Conservation (phyloP, 2,113 vertebrate genomes). For the Albula glossodonta region DNA sequence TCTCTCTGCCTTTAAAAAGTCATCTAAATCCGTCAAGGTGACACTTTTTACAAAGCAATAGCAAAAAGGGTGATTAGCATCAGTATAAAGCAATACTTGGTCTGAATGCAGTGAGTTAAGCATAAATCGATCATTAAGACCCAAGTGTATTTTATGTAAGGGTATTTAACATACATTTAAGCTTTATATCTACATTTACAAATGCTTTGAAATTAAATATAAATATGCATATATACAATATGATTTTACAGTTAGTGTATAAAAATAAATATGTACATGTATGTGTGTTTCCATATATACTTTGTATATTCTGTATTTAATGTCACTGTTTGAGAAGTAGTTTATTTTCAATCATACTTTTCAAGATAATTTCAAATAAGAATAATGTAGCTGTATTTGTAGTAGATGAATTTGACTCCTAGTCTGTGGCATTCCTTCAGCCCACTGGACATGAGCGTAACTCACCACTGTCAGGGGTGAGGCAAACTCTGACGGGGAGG, state of each 20-base stretch:
- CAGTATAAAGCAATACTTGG: background rate
- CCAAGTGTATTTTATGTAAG: background rate
- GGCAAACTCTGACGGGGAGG: background rate
- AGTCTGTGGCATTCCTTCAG: background rate
- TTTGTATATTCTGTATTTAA: too few species aligned
- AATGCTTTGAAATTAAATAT: too few species aligned
- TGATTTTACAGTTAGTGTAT: too few species aligned
- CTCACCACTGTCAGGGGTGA: background rate
- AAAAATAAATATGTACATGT: too few species aligned
- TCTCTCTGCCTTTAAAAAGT: background rate
- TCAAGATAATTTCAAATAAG: too few species aligned
- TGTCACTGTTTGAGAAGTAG: too few species aligned
- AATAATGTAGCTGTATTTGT: background rate
- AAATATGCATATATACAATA: too few species aligned
- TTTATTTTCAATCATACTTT: too few species aligned
- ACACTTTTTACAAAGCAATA: background rate
- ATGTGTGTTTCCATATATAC: too few species aligned
- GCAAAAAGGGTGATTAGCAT: background rate
- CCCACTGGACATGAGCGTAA: background rate
- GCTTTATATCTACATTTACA: too few species aligned
- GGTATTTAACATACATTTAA: too few species aligned
- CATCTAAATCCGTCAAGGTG: background rate
- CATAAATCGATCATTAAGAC: background rate
- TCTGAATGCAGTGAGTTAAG: background rate
- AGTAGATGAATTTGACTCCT: background rate